A percentile compares a stretch with the other conserved stretches of the same genome.
phyloP scores from a whole-genome alignment of 2,888 invertebrate genomes.

The Terebella lapidaria region DNA sequence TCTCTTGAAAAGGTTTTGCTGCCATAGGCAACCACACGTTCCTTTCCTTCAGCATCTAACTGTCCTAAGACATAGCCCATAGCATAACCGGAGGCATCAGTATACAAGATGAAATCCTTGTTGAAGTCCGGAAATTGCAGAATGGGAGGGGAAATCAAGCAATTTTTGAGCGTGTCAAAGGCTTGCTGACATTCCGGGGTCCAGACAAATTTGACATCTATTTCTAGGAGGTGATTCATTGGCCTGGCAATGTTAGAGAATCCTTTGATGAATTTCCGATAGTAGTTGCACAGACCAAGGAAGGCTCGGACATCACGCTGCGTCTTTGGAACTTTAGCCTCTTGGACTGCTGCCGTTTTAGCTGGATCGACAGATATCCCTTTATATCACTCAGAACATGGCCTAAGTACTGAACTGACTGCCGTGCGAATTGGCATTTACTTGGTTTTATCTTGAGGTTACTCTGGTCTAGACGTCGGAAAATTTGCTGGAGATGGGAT shows the following conservation, averaged over 20 bases:
- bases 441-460: background rate
- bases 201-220: background rate
- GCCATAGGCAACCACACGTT: constrained; percentile 23
- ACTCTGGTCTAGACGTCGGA: background rate
- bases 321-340: background rate
- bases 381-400: background rate
- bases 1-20: constrained; percentile 15
- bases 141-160: background rate
- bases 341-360: background rate
- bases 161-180: background rate
- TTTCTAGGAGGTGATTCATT: background rate
- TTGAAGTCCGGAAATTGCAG: background rate
- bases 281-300: background rate
- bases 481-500: background rate
- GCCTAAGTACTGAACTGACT: background rate
- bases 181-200: background rate
- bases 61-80: constrained; percentile 26
- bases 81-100: constrained; percentile 22
- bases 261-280: background rate
- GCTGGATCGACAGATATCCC: background rate
- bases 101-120: background rate
- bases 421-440: background rate
- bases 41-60: constrained; percentile 15
- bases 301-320: background rate
- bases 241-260: background rate